A percentile compares a stretch with the other conserved stretches of the same genome.
Evolutionary conservation across 2,113 vertebrate species (phyloP).

Genomic region (Rallus limicola): DNA sequence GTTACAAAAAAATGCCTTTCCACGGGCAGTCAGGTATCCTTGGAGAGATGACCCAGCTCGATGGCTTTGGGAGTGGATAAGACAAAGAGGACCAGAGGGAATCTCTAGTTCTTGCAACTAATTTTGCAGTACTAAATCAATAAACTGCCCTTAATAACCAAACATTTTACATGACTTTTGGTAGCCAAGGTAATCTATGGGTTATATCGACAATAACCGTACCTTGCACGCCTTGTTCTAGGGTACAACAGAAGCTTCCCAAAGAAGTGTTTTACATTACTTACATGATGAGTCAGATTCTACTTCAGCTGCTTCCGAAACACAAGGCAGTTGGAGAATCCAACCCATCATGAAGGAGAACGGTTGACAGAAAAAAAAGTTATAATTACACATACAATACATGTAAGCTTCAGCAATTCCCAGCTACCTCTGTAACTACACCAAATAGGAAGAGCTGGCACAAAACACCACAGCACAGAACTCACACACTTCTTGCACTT

Average conservation of each 20-base stretch:
- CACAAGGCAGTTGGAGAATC: not conserved
- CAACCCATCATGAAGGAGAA: not conserved
- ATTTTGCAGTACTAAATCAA: not conserved
- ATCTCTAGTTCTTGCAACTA: not conserved
- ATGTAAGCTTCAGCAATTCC: not conserved
- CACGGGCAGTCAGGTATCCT: not conserved
- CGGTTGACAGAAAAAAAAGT: not conserved
- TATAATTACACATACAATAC: not conserved
- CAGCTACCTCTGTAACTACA: not conserved
- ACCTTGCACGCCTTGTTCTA: not conserved
- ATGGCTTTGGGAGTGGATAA: not conserved
- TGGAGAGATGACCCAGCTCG: no score
- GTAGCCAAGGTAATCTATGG: not conserved
- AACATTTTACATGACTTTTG: not conserved
- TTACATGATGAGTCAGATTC: not conserved
- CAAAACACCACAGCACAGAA: not conserved
- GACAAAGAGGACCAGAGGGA: not conserved
- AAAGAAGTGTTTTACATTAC: no score
- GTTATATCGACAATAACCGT: not conserved
- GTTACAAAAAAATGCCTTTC: not conserved
- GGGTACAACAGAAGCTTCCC: not conserved
- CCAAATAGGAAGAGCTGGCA: not conserved
- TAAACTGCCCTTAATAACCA: not conserved
- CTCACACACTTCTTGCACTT: not conserved
- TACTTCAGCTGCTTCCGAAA: not conserved